These are phyloP conservation scores for Drosophila kepulauana DNA, from an alignment of 1,140 invertebrate genomes.

Conservation along the genomic window DNA sequence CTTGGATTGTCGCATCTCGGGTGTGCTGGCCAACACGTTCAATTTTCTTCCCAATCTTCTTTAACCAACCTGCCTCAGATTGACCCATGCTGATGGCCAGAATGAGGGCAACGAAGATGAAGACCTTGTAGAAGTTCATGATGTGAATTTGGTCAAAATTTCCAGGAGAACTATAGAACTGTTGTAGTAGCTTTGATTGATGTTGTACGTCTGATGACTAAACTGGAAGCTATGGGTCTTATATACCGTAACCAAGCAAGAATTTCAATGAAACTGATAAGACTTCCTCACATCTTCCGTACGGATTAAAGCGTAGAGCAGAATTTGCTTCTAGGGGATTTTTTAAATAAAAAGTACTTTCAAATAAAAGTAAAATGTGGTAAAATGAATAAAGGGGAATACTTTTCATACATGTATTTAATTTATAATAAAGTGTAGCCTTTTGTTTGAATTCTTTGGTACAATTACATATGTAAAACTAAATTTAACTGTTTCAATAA, in stretches of 20 bases:
- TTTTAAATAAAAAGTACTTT: slow-evolving; percentile 29
- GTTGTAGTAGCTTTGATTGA: slow-evolving; percentile 18
- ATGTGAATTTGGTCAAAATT: neutral
- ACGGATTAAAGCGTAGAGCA: no score
- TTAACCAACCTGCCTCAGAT: slow-evolving; percentile 72
- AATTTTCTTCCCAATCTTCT: slow-evolving; percentile 75
- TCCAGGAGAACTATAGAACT: neutral
- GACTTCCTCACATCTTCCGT: neutral
- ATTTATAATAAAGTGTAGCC: neutral
- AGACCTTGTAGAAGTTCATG: slow-evolving; percentile 79
- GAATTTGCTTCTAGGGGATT: slow-evolving; percentile 16
- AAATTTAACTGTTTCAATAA: neutral
- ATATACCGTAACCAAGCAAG: slow-evolving; percentile 21
- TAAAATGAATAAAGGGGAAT: neutral
- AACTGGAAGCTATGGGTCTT: neutral
- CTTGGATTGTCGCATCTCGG: slow-evolving; percentile 71
- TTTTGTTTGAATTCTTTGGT: neutral
- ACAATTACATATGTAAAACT: neutral
- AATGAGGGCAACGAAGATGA: slow-evolving; percentile 70
- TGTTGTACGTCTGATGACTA: slow-evolving; percentile 39
- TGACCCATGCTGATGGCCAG: slow-evolving; percentile 69
- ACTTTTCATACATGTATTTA: neutral
- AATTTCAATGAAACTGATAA: neutral
- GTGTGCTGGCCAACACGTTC: slow-evolving; percentile 68
- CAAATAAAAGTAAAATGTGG: slow-evolving; percentile 1